Conservation (phyloP, 2,888 invertebrate genomes). For the Nezara viridula region DNA sequence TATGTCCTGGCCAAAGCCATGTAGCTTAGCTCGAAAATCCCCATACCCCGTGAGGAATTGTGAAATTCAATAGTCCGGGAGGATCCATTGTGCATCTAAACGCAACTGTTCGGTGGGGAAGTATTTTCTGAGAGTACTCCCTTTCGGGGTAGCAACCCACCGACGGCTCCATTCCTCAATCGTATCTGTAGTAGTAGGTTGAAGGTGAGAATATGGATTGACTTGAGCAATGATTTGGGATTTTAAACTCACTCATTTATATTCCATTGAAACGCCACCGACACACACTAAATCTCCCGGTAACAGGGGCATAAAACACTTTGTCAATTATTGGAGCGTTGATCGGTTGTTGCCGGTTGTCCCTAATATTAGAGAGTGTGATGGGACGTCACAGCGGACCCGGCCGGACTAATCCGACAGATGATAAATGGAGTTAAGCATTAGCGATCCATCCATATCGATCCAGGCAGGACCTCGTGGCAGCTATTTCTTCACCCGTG, state of each 20-base stretch:
- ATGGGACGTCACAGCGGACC: not conserved
- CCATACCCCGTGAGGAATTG: too few relatives aligned
- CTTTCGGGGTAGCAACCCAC: too few relatives aligned
- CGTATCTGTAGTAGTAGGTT: too few relatives aligned
- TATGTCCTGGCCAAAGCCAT: too few relatives aligned
- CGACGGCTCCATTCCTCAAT: too few relatives aligned
- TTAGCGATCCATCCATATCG: conserved; percentile 1
- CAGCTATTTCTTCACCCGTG: not conserved
- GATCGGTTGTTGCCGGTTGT: not conserved
- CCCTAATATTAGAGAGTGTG: not conserved
- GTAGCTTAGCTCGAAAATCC: too few relatives aligned
- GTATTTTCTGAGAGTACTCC: too few relatives aligned
- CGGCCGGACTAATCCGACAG: not conserved
- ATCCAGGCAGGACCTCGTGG: not conserved
- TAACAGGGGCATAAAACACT: not conserved
- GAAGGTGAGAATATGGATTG: not conserved
- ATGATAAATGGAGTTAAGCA: conserved; percentile 14
- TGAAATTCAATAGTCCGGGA: too few relatives aligned
- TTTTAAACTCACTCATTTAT: not conserved
- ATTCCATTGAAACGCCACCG: not conserved
- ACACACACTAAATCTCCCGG: not conserved
- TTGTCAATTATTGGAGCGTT: conserved; percentile 15
- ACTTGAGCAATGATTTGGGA: not conserved
- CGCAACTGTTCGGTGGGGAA: too few relatives aligned
- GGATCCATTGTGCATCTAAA: too few relatives aligned